Base-by-base conservation (phyloP, 2,888 invertebrate genomes). In the Rhorus exstirpatorius region DNA sequence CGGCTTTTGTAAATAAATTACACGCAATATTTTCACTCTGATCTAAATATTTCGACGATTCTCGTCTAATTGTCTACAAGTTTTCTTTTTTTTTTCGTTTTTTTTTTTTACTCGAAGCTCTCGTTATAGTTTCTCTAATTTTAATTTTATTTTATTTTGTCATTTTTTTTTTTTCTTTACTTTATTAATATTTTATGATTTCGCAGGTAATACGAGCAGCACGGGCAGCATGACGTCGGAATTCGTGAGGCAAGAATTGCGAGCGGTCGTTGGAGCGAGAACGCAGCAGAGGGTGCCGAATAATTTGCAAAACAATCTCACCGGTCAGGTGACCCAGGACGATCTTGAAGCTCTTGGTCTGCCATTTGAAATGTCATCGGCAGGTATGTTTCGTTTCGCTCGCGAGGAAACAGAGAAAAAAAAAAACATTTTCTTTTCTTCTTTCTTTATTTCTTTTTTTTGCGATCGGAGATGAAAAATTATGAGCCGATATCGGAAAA, bases 211-310 rank as follows among this genome's bases (percentile, higher is more conserved):
- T 71, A 93, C 93, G 80, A 93, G 92, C 86, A 94, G 93, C 89
- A 92, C 93, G 85, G 94, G 94, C 89, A 95, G 94, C 90, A 95
- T 95, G 92, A 95, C 96, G 81, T 97, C 97, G 67, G 98, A 98
- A 94, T 98, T 96, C 93, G 98, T 98, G 87, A 96, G 98, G 90
- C 97, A 98, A 94, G 98, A 98, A 93, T 94, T 98, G 90, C 95
- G 98, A 88, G 97, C 97, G 63, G 96, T 97, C 84, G 98, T 98
- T 80, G 97, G 97, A 86, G 97, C 97, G 72, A 95, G 98, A 90
- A 96, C 97, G 44, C 93, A 93, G 76, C 92, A 91, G 87, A 93
- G 92, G 90, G 90, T 93, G 89, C 92, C 92, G n/a, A 93, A 92
- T 84, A 93, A 90, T 83, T 89, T 92, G 49, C 92, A 91, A 82